Base-by-base conservation (phyloP, 2,797 vertebrate species). In the Paedocypris micromegethes region DNA sequence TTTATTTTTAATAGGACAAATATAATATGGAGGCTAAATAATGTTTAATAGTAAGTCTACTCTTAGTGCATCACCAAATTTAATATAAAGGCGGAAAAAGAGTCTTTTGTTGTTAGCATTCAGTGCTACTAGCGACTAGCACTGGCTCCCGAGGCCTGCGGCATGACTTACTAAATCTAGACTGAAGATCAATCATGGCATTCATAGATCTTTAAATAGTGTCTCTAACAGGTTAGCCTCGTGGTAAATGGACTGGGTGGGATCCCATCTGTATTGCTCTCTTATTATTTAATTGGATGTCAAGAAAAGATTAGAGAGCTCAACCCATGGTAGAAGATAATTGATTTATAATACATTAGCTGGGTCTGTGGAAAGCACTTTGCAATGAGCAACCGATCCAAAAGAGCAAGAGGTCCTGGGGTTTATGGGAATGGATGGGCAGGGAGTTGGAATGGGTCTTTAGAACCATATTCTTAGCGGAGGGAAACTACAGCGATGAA, bases 321-420 rank as follows among this genome's bases (percentile, higher is more conserved):
- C 78, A 79, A 82, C 83, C 76, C 78, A 72, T 77, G 68, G 79
- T 78, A 79, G 75, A 78, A 76, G 68, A 79, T 85, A 82, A 87
- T 82, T 86, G 79, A 85, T 85, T 85, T 78, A 77, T 80, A 83
- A 83, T 82, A 73, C 77, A 77, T 81, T 75, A 73, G 68, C 67
- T 5, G 48, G 72, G 65, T 73, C 77, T 72, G 66, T 64, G 46
- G 60, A 0, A 58, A 75, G 61, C 9, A 46, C 69, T 81, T 64
- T 64, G 40, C 54, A 52, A 56, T n/a, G 46, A 74, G 59, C 72
- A 42, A 37, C n/a, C 9, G 9, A 23, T 78, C 66, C 42, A 58
- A 42, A 65, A 55, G 51, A 37, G 47, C 41, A 47, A 9, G 45
- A 70, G 67, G 59, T 70, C 59, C 55, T 51, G 23, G 23, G 68